phyloP scores from a whole-genome alignment of 2,113 vertebrate genomes.

The Thamnophis sirtalis region DNA sequence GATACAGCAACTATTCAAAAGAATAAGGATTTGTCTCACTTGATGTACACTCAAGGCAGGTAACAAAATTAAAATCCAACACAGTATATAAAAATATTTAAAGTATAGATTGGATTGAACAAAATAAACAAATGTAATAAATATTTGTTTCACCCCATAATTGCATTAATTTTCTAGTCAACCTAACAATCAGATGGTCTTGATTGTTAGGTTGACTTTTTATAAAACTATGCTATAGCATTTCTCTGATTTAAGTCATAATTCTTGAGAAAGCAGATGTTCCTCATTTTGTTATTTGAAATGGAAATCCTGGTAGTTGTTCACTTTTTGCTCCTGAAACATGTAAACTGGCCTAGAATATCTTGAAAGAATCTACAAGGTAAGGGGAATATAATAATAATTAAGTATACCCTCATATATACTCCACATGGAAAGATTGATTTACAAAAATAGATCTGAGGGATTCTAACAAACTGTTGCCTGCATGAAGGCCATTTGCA shows the following conservation, averaged over 20 bases:
- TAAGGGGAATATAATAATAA: background rate
- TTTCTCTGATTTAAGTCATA: background rate
- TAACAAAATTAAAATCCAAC: background rate
- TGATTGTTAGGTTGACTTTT: background rate
- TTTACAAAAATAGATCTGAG: background rate
- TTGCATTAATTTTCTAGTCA: fast-evolving
- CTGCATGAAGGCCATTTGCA: background rate
- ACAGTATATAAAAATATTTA: background rate
- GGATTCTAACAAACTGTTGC: background rate
- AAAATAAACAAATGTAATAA: fast-evolving
- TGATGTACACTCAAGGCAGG: background rate
- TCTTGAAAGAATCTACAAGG: background rate
- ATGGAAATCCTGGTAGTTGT: background rate
- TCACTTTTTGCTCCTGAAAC: background rate
- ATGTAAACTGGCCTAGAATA: background rate
- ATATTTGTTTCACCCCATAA: background rate
- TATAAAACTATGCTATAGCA: background rate
- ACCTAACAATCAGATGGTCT: too few relatives aligned
- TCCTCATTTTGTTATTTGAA: background rate
- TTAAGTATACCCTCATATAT: background rate
- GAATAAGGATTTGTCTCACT: background rate
- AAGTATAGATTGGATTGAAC: background rate
- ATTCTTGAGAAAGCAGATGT: background rate
- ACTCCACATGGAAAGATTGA: background rate
- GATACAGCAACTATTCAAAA: background rate